Evolutionary conservation across 2,888 invertebrate species (phyloP), one percentile per base, ranked within the genome.

Genomic region (Chalcis sispes): DNA sequence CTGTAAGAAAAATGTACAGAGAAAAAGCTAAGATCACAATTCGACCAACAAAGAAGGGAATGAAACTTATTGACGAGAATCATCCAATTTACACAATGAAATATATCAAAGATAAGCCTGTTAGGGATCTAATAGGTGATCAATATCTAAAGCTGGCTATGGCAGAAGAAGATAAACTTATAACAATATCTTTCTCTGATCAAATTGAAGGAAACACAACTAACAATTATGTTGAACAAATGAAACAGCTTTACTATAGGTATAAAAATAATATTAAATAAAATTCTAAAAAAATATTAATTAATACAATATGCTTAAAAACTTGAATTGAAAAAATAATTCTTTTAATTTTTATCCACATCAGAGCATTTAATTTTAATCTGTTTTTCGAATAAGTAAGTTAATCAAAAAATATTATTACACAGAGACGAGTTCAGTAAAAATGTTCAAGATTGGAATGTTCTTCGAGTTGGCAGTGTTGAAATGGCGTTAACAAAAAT

Each of bases 401-500:
- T n/a, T n/a, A n/a, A n/a, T n/a, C n/a, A n/a, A n/a, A n/a, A n/a
- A n/a, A n/a, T n/a, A n/a, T n/a, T n/a, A n/a, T n/a, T n/a, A n/a
- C 93, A 94, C 81, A 93, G 94, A 89, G 98, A 98, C 89, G 98
- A 98, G 88, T 98, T 97, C 89, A 97, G 97, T 81, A 95, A 95
- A 81, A 94, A 94, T 80, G 97, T 97, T 0, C 95, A 98, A 87
- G 97, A 97, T 82, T 99, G 99, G 99, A 99, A 99, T 89, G 92
- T 93, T 1, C 87, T 98, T 64, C 91, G 99, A 50, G 93, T 93
- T 1, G 95, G 96, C 83, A 96, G 97, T 70, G 95, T 99, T 0
- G 95, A 96, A 82, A 90, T 96, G 77, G 98, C 98, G 0, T 91
- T 98, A 64, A 94, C 92, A 25, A 94, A 95, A 85, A 94, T 98